Evolutionary conservation across 37 sponge, comb jelly and placozoan species (phyloP).

Genomic region (Dysidea cf. avara): DNA sequence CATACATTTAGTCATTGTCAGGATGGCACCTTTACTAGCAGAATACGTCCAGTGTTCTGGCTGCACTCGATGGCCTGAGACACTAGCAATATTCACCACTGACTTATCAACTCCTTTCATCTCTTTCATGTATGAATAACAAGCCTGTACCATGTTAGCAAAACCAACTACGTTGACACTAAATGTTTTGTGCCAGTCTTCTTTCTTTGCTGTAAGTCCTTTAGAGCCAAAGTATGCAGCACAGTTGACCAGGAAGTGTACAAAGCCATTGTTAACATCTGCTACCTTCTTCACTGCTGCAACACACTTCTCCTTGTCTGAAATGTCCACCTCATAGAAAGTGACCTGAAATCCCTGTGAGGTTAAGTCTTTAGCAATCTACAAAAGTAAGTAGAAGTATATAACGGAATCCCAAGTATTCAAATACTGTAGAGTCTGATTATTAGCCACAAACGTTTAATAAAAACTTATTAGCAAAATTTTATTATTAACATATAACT

Average conservation of each 20-base stretch:
- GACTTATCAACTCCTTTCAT: conserved; percentile 16
- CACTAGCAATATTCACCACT: conserved; percentile 75
- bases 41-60: conserved; percentile 75
- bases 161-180: conserved; percentile 78
- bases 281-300: conserved; percentile 58
- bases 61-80: conserved; percentile 68
- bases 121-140: conserved; percentile 60
- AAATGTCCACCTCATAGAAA: conserved; percentile 68
- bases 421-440: too few relatives aligned
- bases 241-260: conserved; percentile 71
- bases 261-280: conserved; percentile 15
- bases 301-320: conserved; percentile 57
- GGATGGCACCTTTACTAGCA: conserved; percentile 80
- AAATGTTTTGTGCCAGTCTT: conserved; percentile 86
- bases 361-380: too few relatives aligned
- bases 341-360: background rate
- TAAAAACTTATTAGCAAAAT: too few relatives aligned
- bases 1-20: conserved; percentile 76
- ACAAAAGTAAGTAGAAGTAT: too few relatives aligned
- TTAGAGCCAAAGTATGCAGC: conserved; percentile 86
- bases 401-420: too few relatives aligned
- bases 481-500: too few relatives aligned
- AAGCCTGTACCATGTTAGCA: conserved; percentile 85
- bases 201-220: conserved; percentile 54
- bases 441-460: too few relatives aligned